Percentiles rank a stretch among this genome's conserved stretches.
Conservation (phyloP, 2,797 vertebrate species). For the Eulemur albifrons region DNA sequence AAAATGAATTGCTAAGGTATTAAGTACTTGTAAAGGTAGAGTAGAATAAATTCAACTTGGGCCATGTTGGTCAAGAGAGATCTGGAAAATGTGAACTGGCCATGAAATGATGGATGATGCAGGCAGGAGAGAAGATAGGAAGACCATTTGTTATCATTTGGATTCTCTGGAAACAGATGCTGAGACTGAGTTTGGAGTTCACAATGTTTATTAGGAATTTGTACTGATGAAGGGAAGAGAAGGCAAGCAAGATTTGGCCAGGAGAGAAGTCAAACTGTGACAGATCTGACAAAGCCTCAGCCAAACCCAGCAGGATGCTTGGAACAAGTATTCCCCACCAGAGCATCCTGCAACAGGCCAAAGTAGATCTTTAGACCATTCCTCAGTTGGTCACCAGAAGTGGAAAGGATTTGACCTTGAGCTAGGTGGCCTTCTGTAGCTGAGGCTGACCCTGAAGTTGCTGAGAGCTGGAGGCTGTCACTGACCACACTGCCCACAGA, state of each 20-base stretch:
- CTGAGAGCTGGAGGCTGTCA: background rate
- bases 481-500: background rate
- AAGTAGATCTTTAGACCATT: background rate
- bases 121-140: background rate
- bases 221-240: background rate
- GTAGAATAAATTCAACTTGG: background rate
- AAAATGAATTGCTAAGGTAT: background rate
- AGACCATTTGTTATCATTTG: background rate
- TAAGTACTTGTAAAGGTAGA: background rate
- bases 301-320: no score
- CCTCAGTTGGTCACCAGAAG: background rate
- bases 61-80: background rate
- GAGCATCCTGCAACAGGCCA: background rate
- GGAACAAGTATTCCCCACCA: background rate
- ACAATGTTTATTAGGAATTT: background rate
- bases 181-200: background rate
- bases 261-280: background rate
- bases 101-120: background rate
- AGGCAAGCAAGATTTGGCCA: background rate
- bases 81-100: background rate
- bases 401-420: background rate
- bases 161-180: background rate
- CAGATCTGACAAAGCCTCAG: background rate
- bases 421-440: background rate
- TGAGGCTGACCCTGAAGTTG: background rate